Base-by-base conservation (phyloP, 1,140 invertebrate genomes). In the Procambarus clarkii region DNA sequence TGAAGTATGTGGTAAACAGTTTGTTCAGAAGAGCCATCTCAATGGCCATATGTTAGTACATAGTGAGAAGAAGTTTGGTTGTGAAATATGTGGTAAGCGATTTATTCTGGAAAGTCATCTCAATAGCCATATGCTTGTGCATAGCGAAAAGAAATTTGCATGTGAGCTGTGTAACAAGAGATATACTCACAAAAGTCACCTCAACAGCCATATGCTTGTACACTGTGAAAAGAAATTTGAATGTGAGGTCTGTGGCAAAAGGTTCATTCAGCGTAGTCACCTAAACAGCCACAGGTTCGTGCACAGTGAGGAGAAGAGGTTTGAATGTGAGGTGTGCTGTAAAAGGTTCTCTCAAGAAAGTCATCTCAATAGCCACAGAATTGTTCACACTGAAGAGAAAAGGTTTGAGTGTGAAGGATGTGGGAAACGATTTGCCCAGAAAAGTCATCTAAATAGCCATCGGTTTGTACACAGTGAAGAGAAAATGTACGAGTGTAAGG, bases 221-320 rank as follows among this genome's bases (percentile, higher is more conserved):
- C 98, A 99, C 94, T 85, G 79, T 24, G 92, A 97, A 0, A 98
- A 98, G 94, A 97, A 97, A 93, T 98, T 98, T 94, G 96, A 96
- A 92, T 98, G 98, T 94, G 97, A 97, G 0, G 96, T 97, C 93
- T 98, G 98, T 94, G 96, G 97, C 88, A 97, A 98, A 0, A 97
- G 97, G 0, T 98, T 98, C 94, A 98, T 97, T 54, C 98, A 98
- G 94, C 98, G 98, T 94, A 98, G 98, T 0, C 98, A 98, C 93
- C 95, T 98, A 0, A 98, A 97, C 94, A 98, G 98, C 88, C 98
- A 99, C 93, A 96, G 98, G n/a, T 95, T 98, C 44, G 98, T 98
- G 71, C 98, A 99, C 94, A 98, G 98, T 71, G 86, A 92, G 60
- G 82, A 92, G 54, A 88, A 92, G 58, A 86, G 86, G 15, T 88